Percentiles rank a stretch among this genome's conserved stretches.
Evolutionary conservation across 1,140 invertebrate species (phyloP).

Genomic region (Papilio dardanus): DNA sequence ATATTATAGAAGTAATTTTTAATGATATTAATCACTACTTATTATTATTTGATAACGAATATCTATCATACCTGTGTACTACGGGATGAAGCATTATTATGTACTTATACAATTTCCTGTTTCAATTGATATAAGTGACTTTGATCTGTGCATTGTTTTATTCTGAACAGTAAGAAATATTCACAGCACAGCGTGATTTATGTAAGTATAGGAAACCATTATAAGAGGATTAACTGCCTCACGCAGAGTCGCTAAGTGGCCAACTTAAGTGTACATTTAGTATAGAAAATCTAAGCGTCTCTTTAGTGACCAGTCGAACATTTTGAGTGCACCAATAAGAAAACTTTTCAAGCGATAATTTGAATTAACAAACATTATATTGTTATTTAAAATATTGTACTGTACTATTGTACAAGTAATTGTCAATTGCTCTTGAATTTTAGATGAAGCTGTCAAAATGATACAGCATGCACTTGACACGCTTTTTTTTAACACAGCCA

Average conservation of each 20-base stretch:
- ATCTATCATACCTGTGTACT: too few relatives aligned
- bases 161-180: not conserved
- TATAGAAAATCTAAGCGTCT: not conserved
- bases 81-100: not conserved
- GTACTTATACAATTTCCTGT: slow-evolving; percentile 22
- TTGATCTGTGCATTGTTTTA: slow-evolving; percentile 18
- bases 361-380: not conserved
- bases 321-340: too few relatives aligned
- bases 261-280: not conserved
- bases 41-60: not conserved
- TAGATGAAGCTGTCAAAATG: slow-evolving; percentile 18
- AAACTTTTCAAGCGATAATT: too few relatives aligned
- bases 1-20: not conserved
- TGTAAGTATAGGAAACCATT: not conserved
- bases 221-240: slow-evolving; percentile 3
- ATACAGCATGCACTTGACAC: slow-evolving; percentile 17
- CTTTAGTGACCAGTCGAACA: not conserved
- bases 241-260: not conserved
- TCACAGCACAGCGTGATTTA: slow-evolving; percentile 12
- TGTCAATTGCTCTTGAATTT: not conserved
- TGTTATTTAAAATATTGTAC: not conserved
- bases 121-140: slow-evolving; percentile 15
- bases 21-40: not conserved
- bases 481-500: slow-evolving; percentile 1
- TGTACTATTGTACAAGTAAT: not conserved